Evolutionary conservation across 1,140 invertebrate genomes (phyloP).

Genomic region (Pantala flavescens): DNA sequence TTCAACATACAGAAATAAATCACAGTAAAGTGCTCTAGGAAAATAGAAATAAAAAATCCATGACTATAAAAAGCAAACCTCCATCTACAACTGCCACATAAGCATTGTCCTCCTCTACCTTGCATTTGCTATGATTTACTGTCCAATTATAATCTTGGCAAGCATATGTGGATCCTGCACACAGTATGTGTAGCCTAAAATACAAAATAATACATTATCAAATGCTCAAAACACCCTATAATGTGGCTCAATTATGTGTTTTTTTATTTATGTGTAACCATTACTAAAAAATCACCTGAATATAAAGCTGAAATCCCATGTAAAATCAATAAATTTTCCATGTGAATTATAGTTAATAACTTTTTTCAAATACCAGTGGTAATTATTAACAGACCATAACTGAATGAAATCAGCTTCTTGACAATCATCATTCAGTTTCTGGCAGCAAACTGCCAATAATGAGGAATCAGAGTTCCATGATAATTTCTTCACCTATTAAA

Average conservation of each 20-base stretch:
- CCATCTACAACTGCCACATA: constrained; percentile 71
- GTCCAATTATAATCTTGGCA: constrained; percentile 52
- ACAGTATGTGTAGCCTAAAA: constrained; percentile 43
- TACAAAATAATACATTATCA: neutral
- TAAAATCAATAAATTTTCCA: constrained; percentile 38
- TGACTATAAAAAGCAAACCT: constrained; percentile 28
- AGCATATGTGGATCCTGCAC: constrained; percentile 41
- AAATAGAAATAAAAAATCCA: too few species aligned
- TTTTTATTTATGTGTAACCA: too few species aligned
- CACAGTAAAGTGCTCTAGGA: too few species aligned
- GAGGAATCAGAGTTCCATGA: constrained; percentile 71
- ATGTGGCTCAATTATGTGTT: too few species aligned
- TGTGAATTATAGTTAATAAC: constrained; percentile 41
- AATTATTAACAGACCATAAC: constrained; percentile 74
- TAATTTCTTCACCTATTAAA: constrained; percentile 50
- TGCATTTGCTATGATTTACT: constrained; percentile 44
- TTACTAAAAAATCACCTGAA: constrained; percentile 30
- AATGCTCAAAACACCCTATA: neutral
- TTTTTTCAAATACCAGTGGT: constrained; percentile 86
- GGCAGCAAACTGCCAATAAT: constrained; percentile 53
- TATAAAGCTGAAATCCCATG: constrained; percentile 52
- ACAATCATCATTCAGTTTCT: constrained; percentile 26
- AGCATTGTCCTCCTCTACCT: constrained; percentile 40
- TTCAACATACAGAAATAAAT: too few species aligned
- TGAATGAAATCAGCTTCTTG: constrained; percentile 41